phyloP scores from a whole-genome alignment of 1,140 invertebrate genomes.

The Brachionus sp. region DNA sequence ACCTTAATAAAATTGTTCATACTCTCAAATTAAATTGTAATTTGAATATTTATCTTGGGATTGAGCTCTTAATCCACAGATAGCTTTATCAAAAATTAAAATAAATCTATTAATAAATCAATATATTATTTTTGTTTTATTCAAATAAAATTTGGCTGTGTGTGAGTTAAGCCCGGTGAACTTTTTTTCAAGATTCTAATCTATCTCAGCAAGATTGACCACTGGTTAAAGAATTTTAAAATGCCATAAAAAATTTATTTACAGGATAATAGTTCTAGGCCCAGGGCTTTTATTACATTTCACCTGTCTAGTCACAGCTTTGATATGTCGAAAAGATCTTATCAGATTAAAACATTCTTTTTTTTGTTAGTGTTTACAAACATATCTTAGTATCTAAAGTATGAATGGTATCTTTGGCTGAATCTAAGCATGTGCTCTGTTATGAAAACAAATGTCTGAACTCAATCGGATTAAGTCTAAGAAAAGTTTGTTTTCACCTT shows the following conservation, averaged over 20 bases:
- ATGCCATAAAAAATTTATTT: neutral
- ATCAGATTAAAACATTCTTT: neutral
- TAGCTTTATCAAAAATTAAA: neutral
- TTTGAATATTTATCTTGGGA: slow-evolving; percentile 3
- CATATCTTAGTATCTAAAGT: neutral
- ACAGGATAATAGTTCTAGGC: neutral
- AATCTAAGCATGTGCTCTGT: neutral
- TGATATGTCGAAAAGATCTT: neutral
- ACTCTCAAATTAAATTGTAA: neutral
- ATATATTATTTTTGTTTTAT: neutral
- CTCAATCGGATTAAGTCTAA: neutral
- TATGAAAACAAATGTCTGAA: neutral
- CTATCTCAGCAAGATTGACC: neutral
- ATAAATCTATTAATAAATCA: neutral
- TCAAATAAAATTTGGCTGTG: neutral
- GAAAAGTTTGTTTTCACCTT: neutral
- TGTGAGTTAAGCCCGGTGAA: neutral
- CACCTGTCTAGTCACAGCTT: neutral
- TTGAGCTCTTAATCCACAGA: neutral
- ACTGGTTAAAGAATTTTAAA: neutral
- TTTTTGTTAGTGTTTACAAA: neutral
- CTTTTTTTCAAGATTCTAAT: neutral
- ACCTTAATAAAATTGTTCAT: slow-evolving; percentile 8
- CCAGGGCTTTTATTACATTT: neutral
- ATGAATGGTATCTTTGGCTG: neutral